phyloP scores from a whole-genome alignment of 2,888 invertebrate species.

The Chorisops tibialis region DNA sequence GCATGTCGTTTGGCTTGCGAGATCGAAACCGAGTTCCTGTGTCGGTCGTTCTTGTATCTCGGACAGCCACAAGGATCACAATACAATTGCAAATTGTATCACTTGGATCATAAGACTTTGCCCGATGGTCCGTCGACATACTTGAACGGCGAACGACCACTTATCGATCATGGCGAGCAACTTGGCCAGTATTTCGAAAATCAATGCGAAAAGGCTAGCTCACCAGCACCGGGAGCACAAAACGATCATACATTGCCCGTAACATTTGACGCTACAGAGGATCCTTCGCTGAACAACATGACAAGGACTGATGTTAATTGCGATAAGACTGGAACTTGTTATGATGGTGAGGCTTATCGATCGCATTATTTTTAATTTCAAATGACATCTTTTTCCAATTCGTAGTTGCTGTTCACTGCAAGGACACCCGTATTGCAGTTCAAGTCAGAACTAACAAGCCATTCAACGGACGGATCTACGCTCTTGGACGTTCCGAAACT shows the following conservation, averaged over 20 bases:
- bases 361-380: background rate
- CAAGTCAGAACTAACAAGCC: conserved; percentile 91
- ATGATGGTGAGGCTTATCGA: conserved; percentile 70
- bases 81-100: conserved; percentile 89
- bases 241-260: conserved; percentile 66
- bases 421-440: conserved; percentile 89
- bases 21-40: conserved; percentile 89
- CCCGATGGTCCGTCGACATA: conserved; percentile 92
- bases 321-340: conserved; percentile 92
- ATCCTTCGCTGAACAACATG: conserved; percentile 68
- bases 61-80: conserved; percentile 67
- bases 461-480: conserved; percentile 92
- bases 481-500: conserved; percentile 88
- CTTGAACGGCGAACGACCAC: conserved; percentile 81
- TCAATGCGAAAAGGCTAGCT: conserved; percentile 66
- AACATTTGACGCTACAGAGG: conserved; percentile 74
- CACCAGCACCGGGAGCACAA: conserved; percentile 44
- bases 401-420: conserved; percentile 88
- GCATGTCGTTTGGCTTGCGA: conserved; percentile 90
- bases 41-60: conserved; percentile 74
- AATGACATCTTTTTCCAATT: conserved; percentile 33
- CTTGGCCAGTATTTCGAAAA: conserved; percentile 89
- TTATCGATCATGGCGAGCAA: conserved; percentile 87
- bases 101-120: conserved; percentile 85
- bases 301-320: conserved; percentile 81